Conservation (phyloP, 92 coral and sea anemone genomes). For the Montipora capitata region DNA sequence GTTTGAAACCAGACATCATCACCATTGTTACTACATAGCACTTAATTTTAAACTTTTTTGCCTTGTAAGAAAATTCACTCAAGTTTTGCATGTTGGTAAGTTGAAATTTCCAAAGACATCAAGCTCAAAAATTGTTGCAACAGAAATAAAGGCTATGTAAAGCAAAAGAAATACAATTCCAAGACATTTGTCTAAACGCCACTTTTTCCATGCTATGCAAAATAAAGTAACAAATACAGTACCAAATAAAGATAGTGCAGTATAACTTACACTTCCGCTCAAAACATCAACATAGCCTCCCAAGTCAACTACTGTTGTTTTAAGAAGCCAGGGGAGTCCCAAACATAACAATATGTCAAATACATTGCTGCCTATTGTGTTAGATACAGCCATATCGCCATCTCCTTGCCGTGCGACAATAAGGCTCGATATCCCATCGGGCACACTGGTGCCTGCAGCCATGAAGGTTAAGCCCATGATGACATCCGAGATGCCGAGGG, state of each 20-base stretch:
- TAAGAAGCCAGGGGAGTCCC: constrained; percentile 89
- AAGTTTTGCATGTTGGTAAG: constrained; percentile 56
- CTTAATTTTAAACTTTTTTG: no score
- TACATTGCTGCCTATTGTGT: constrained; percentile 85
- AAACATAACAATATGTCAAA: constrained; percentile 87
- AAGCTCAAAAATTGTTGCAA: constrained; percentile 86
- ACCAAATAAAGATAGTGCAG: constrained; percentile 79
- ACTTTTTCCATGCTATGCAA: constrained; percentile 64
- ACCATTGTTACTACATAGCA: no score
- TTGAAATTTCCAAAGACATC: constrained; percentile 80
- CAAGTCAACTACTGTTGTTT: constrained; percentile 69
- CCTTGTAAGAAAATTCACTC: background rate
- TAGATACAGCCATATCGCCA: constrained; percentile 91
- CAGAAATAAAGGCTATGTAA: constrained; percentile 79
- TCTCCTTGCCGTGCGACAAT: constrained; percentile 91
- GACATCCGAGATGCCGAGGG: constrained; percentile 85
- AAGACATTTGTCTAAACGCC: constrained; percentile 77
- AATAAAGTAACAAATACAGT: constrained; percentile 74
- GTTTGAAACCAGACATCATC: no score
- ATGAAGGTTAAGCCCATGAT: constrained; percentile 90
- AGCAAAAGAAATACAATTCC: constrained; percentile 71
- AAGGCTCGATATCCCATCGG: constrained; percentile 87
- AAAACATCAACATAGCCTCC: constrained; percentile 63
- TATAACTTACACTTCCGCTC: constrained; percentile 83
- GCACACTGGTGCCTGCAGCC: constrained; percentile 89